Conservation (phyloP, 2,113 vertebrate species). For the Clarias batrachus region DNA sequence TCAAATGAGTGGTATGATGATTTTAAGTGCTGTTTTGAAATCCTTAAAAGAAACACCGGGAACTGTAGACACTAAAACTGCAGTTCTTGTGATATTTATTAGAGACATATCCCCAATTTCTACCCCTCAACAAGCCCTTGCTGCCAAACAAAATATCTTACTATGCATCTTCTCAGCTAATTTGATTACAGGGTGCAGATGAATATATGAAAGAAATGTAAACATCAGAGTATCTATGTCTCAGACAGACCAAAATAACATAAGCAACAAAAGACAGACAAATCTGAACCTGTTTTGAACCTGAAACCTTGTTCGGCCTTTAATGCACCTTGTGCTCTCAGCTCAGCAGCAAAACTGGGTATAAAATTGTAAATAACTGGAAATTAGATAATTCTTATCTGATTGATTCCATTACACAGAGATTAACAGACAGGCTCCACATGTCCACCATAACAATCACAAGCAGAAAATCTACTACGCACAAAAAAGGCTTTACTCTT, state of each 20-base stretch:
- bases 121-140: neutral
- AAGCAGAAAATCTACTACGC: neutral
- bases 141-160: neutral
- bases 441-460: neutral
- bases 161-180: neutral
- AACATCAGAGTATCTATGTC: neutral
- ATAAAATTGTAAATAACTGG: neutral
- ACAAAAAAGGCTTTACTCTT: neutral
- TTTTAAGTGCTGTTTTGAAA: neutral
- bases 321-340: neutral
- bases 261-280: neutral
- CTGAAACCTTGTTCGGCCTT: neutral
- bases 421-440: too few relatives aligned
- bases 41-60: neutral
- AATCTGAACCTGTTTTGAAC: neutral
- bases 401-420: neutral
- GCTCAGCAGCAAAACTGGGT: too few relatives aligned
- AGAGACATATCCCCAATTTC: neutral
- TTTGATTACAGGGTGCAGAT: neutral
- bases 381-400: neutral
- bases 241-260: neutral
- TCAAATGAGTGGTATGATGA: neutral
- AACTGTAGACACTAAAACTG: neutral
- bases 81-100: neutral
- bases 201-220: neutral